Evolutionary conservation across 2,888 invertebrate species (phyloP), one percentile per base, ranked within the genome.

Genomic region (Nematopogon swammerdamellus): DNA sequence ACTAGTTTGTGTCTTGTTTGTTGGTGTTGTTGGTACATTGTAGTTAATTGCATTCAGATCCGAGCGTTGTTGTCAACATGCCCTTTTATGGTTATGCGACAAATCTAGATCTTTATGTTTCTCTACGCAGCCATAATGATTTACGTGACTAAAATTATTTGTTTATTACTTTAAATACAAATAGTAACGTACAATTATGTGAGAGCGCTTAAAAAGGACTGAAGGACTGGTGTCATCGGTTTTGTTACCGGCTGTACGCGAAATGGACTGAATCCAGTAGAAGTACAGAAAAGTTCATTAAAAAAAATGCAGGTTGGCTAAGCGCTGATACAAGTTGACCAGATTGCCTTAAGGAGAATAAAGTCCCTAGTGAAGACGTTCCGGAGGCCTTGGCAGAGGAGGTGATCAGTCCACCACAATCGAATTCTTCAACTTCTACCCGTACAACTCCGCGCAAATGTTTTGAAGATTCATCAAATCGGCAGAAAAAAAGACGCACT

Each of bases 401-500:
- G 18, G 45, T 14, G 5, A 11, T 19, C 45, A 10, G 19, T 25
- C 8, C 25, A 18, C 11, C 16, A 18, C n/a, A 45, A 45, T 18
- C 45, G 20, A 18, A 45, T 45, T n/a, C 45, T 6, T 45, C 19
- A 45, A 45, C 45, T 45, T 45, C 16, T 19, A 45, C 45, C 11
- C 19, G 19, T 19, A 16, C 19, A 19, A 19, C 19, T 45, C 45
- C 45, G 3, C 45, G 45, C 18, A 45, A 45, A 45, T 19, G 6
- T 20, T 45, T 45, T 19, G 45, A 18, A 14, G 45, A 45, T 19
- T 20, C 19, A 19, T 19, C 16, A 19, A 45, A 45, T 20, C 45
- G 45, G 19, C 45, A 45, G 20, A 45, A 45, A 45, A 45, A 19
- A 45, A 45, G 45, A 45, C 45, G 45, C 10, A 45, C 45, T 19